These are phyloP conservation scores for Montipora efflorescens DNA, from an alignment of 64 coral and sea anemone species.

Conservation along the genomic window DNA sequence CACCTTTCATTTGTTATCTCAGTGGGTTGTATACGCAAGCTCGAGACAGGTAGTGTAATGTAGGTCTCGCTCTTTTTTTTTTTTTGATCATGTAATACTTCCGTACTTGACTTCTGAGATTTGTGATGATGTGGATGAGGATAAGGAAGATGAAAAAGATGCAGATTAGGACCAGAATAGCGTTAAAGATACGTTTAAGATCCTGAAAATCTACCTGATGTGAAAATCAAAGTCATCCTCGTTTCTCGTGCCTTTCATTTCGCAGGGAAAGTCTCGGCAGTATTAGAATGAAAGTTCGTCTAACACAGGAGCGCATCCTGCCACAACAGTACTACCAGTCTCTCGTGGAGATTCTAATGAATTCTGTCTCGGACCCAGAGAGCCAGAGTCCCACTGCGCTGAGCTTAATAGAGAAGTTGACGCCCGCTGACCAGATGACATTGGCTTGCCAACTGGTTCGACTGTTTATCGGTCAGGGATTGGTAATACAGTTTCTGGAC, in stretches of 20 bases:
- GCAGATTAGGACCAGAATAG: no score
- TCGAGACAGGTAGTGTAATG: no score
- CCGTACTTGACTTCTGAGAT: no score
- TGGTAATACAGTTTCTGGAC: constrained; percentile 77
- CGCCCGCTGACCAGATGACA: constrained; percentile 69
- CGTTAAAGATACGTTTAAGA: no score
- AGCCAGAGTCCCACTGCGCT: constrained; percentile 28
- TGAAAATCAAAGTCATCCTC: background rate
- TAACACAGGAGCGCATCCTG: constrained; percentile 87
- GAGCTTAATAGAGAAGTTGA: constrained; percentile 82
- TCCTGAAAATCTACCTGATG: background rate
- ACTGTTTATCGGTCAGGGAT: constrained; percentile 80
- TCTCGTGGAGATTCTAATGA: constrained; percentile 74
- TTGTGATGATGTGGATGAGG: no score
- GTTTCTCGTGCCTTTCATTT: background rate
- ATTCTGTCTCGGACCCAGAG: constrained; percentile 46
- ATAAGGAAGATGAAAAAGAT: no score
- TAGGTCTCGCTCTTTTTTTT: no score
- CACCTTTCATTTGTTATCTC: no score
- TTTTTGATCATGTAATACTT: no score
- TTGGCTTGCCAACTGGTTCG: constrained; percentile 86
- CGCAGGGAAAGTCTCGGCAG: constrained; percentile 92
- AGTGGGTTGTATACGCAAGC: no score
- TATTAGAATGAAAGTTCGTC: constrained; percentile 85
- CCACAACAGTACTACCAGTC: constrained; percentile 78